These are phyloP conservation scores for Cremastinae sp. DNA, from an alignment of 2,888 invertebrate species.

Conservation along the genomic window DNA sequence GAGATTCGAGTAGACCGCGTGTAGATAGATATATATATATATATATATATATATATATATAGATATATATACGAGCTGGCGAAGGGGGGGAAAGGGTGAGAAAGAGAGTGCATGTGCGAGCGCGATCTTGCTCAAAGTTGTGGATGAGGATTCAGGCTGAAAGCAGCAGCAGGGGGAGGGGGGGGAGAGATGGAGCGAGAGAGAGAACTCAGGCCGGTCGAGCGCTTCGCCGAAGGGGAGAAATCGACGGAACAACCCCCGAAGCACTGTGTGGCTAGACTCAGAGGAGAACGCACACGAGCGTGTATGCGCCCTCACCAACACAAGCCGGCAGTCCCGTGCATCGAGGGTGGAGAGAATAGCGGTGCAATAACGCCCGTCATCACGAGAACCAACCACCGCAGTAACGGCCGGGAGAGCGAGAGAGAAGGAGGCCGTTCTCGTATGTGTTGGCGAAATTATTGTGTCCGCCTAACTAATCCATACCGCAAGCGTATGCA, in stretches of 20 bases:
- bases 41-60: constrained; percentile 5
- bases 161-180: constrained; percentile 6
- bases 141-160: no score
- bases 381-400: constrained; percentile 61
- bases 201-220: constrained; percentile 36
- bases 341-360: constrained; percentile 13
- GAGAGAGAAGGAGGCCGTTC: constrained; percentile 58
- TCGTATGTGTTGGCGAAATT: constrained; percentile 71
- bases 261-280: constrained; percentile 62
- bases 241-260: constrained; percentile 60
- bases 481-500: constrained; percentile 77
- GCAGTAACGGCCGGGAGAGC: constrained; percentile 49
- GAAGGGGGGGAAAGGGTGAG: constrained; percentile 10
- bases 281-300: constrained; percentile 54
- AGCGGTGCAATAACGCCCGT: constrained; percentile 46
- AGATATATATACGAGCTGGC: not conserved
- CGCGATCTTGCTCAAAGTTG: no score
- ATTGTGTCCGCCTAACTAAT: constrained; percentile 78
- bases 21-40: no score
- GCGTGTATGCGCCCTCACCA: constrained; percentile 32
- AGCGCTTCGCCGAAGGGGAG: constrained; percentile 46
- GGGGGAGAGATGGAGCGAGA: constrained; percentile 43
- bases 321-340: constrained; percentile 6
- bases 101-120: no score
- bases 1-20: no score